Percentiles rank a stretch among this genome's conserved stretches.
Evolutionary conservation across 2,797 vertebrate genomes (phyloP).

Genomic region (Crax fasciolata): DNA sequence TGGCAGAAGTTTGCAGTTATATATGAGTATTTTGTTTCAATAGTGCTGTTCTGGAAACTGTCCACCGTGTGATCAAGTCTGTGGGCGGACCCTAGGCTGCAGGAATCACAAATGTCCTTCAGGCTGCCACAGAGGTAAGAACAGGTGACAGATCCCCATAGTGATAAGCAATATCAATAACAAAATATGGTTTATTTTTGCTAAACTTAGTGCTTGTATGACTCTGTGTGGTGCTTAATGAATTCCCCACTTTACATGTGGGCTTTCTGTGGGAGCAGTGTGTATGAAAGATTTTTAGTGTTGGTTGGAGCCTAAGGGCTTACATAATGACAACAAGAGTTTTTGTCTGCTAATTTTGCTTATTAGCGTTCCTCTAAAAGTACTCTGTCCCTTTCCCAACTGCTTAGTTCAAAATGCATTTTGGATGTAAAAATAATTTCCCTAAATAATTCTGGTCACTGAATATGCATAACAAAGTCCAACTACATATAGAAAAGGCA

Average conservation of each 20-base stretch:
- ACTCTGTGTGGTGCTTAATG: not conserved
- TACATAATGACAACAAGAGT: not conserved
- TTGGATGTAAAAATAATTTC: not conserved
- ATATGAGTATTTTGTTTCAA: not conserved
- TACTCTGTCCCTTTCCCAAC: not conserved
- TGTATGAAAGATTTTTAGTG: not conserved
- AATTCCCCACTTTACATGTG: not conserved
- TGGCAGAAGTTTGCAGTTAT: not conserved
- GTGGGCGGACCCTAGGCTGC: conserved; percentile 91
- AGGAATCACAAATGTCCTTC: conserved; percentile 98
- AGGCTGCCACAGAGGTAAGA: conserved; percentile 95
- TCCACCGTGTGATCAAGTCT: conserved; percentile 93
- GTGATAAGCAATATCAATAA: not conserved
- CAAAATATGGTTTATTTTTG: not conserved
- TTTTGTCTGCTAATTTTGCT: not conserved
- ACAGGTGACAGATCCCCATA: not conserved
- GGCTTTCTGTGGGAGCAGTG: not conserved
- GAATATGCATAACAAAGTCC: not conserved
- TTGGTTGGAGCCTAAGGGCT: not conserved
- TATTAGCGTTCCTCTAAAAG: not conserved
- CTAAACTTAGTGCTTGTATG: not conserved
- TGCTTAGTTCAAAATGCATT: not conserved
- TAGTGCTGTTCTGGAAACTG: conserved; percentile 97
- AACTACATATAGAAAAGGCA: not conserved
- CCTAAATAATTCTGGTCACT: not conserved